Percentiles rank a stretch among this genome's conserved stretches.
These are phyloP conservation scores for Drosophila subsilvestris DNA, from an alignment of 2,888 invertebrate species.

Conservation along the genomic window DNA sequence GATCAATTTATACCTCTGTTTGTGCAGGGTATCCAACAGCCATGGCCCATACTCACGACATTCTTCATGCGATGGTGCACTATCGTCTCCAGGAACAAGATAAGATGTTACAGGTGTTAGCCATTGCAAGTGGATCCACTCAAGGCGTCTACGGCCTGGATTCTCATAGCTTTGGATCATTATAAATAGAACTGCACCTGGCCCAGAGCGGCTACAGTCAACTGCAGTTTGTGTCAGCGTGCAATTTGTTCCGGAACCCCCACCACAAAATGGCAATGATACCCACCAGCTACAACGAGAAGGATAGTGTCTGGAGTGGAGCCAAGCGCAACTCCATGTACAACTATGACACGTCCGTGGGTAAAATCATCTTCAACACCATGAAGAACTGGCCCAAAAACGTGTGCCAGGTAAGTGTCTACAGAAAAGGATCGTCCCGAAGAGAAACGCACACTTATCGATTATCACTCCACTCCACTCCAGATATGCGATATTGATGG, in stretches of 20 bases:
- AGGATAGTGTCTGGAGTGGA: constrained; percentile 68
- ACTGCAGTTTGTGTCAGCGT: constrained; percentile 3
- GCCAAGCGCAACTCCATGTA: constrained; percentile 52
- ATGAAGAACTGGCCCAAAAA: constrained; percentile 75
- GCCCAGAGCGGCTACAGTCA: constrained; percentile 3
- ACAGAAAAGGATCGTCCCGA: neutral
- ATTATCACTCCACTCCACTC: neutral
- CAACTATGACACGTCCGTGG: constrained; percentile 62
- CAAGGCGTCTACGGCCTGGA: constrained; percentile 33
- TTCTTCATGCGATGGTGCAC: constrained; percentile 10
- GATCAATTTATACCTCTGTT: neutral
- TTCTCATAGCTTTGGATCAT: constrained; percentile 17
- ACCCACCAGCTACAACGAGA: constrained; percentile 58
- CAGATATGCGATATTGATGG: constrained; percentile 73
- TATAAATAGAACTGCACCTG: constrained; percentile 57
- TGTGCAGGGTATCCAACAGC: constrained; percentile 25
- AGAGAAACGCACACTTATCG: neutral
- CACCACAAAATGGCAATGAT: constrained; percentile 47
- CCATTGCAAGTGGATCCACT: constrained; percentile 56
- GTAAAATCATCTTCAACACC: constrained; percentile 57
- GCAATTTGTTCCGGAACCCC: neutral
- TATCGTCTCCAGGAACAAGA: constrained; percentile 39
- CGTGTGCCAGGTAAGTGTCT: constrained; percentile 59
- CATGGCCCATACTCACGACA: constrained; percentile 13
- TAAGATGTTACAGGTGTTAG: constrained; percentile 54